A percentile compares a stretch with the other conserved stretches of the same genome.
These are phyloP conservation scores for Cinara cedri DNA, from an alignment of 2,888 invertebrate species.

Conservation along the genomic window DNA sequence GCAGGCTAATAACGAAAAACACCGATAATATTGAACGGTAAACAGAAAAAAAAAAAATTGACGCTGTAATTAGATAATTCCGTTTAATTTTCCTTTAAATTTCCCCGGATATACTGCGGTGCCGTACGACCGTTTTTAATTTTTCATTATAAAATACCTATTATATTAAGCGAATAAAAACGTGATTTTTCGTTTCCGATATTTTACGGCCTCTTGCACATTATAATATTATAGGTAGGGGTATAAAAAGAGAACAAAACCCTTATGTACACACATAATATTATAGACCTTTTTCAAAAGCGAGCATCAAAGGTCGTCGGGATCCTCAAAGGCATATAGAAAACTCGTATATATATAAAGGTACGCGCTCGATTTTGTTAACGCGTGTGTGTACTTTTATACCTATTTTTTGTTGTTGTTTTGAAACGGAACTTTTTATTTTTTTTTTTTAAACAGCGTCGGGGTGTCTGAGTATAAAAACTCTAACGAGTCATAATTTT, in stretches of 20 bases:
- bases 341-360: background rate
- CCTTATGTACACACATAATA: too few species aligned
- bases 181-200: slow-evolving; percentile 39
- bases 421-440: too few species aligned
- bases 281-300: slow-evolving; percentile 3
- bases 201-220: slow-evolving; percentile 9
- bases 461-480: background rate
- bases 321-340: slow-evolving; percentile 14
- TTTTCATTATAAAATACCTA: too few species aligned
- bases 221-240: background rate
- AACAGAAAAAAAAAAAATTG: too few species aligned
- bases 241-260: background rate
- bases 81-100: background rate
- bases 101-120: too few species aligned
- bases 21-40: too few species aligned
- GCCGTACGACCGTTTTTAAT: too few species aligned
- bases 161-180: background rate
- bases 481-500: background rate
- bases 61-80: too few species aligned
- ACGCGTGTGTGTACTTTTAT: too few species aligned
- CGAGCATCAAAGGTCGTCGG: slow-evolving; percentile 4
- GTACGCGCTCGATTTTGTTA: background rate
- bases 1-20: too few species aligned
- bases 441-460: too few species aligned
- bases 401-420: too few species aligned